Percentiles rank a stretch among this genome's conserved stretches.
phyloP scores from a whole-genome alignment of 2,888 invertebrate genomes.

The Orchesella flavescens region DNA sequence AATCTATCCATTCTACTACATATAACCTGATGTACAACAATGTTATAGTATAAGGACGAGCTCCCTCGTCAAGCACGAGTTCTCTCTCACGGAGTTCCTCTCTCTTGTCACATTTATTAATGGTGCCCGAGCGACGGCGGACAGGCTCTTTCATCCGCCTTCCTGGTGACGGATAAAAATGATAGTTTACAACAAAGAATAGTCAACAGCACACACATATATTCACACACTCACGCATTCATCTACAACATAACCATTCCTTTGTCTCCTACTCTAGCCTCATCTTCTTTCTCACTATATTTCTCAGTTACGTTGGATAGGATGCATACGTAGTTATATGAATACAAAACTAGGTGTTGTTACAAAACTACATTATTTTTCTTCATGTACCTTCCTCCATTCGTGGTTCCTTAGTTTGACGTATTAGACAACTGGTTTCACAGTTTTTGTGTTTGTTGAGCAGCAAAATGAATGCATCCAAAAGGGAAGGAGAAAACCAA shows the following conservation, averaged over 20 bases:
- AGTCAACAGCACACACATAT: slow-evolving; percentile 32
- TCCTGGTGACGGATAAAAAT: slow-evolving; percentile 70
- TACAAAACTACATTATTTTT: slow-evolving; percentile 5
- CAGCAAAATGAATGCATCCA: background rate
- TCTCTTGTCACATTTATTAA: slow-evolving; percentile 70
- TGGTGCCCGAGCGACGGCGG: slow-evolving; percentile 68
- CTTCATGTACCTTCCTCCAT: background rate
- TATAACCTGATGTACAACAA: background rate
- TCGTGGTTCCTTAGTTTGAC: too few relatives aligned
- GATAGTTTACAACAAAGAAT: slow-evolving; percentile 67
- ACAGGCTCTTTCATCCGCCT: slow-evolving; percentile 67
- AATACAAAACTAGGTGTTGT: background rate
- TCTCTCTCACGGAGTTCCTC: slow-evolving; percentile 30
- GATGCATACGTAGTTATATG: background rate
- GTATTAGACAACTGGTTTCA: too few relatives aligned
- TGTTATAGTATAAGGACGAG: slow-evolving; percentile 34
- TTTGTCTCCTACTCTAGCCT: background rate
- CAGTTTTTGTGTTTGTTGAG: too few relatives aligned
- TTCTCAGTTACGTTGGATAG: background rate
- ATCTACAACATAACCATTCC: slow-evolving; percentile 22
- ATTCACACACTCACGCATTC: slow-evolving; percentile 36
- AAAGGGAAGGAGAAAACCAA: background rate
- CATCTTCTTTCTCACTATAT: too few relatives aligned
- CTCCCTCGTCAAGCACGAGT: slow-evolving; percentile 47
- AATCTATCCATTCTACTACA: background rate